A percentile compares a stretch with the other conserved stretches of the same genome.
phyloP scores from a whole-genome alignment of 2,888 invertebrate species.

The Troides helena region DNA sequence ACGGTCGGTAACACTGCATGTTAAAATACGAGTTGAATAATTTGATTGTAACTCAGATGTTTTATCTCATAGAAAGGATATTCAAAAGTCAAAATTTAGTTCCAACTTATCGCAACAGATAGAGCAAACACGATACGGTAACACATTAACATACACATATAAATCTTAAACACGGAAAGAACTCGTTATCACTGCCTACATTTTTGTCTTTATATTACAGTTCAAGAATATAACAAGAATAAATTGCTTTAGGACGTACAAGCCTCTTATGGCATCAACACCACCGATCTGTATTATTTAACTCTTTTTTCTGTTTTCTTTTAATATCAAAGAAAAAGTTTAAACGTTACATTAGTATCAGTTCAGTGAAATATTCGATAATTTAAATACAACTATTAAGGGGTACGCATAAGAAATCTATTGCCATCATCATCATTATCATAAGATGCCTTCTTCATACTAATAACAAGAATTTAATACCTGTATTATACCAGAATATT shows the following conservation, averaged over 20 bases:
- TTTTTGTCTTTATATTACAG: constrained; percentile 1
- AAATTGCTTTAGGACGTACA: not conserved
- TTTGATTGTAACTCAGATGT: constrained; percentile 4
- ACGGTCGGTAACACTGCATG: not conserved
- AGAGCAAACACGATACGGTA: constrained; percentile 3
- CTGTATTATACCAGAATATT: no score
- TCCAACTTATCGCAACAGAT: constrained; percentile 2
- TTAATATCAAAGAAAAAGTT: no score
- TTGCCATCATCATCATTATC: no score
- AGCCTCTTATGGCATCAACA: no score
- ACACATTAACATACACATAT: constrained; percentile 7
- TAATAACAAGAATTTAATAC: no score
- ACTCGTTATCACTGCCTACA: not conserved
- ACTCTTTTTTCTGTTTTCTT: no score
- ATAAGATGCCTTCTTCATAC: no score
- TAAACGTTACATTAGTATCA: no score
- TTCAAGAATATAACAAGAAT: not conserved
- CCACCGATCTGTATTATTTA: no score
- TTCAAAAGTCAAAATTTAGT: not conserved
- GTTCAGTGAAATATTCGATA: no score
- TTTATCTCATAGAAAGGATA: constrained; percentile 6
- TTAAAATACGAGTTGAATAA: not conserved
- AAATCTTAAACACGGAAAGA: not conserved
- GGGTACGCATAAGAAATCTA: no score
- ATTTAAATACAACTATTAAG: no score